Evolutionary conservation across 2,888 invertebrate species (phyloP).

Genomic region (Gymnosoma rotundatum): DNA sequence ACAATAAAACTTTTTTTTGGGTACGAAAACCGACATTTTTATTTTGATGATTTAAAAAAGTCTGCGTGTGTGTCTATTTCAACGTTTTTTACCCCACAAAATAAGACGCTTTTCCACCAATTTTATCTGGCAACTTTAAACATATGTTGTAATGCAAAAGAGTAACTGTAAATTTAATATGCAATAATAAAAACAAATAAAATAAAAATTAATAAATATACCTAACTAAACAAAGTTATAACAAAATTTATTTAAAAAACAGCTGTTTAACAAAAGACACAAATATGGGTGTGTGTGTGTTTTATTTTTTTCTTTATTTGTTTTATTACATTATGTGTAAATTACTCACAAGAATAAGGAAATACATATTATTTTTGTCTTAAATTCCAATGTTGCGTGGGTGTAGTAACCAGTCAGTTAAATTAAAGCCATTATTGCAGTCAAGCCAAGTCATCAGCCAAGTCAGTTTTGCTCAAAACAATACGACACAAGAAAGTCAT

Average conservation of each 20-base stretch:
- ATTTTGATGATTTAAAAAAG: no score
- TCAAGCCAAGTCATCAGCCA: conserved; percentile 7
- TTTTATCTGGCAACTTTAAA: conserved; percentile 10
- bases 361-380: conserved; percentile 13
- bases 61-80: no score
- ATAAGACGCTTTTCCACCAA: no score
- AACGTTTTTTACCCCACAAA: no score
- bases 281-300: conserved; percentile 3
- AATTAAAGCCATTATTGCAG: conserved; percentile 26
- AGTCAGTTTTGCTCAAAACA: conserved; percentile 32
- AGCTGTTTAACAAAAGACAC: conserved; percentile 60
- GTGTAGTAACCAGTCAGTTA: conserved; percentile 51
- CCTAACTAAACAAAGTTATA: conserved; percentile 8
- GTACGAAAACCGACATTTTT: no score
- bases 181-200: neutral
- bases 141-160: conserved; percentile 49
- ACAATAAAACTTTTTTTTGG: no score
- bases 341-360: conserved; percentile 43
- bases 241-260: conserved; percentile 35
- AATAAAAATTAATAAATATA: conserved; percentile 19
- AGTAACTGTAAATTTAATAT: conserved; percentile 17
- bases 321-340: conserved; percentile 11
- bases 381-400: conserved; percentile 46
- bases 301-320: neutral
- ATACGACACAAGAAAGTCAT: conserved; percentile 44